A percentile compares a stretch with the other conserved stretches of the same genome.
Conservation (phyloP, 2,797 vertebrate genomes). For the Sorex maritimensis region DNA sequence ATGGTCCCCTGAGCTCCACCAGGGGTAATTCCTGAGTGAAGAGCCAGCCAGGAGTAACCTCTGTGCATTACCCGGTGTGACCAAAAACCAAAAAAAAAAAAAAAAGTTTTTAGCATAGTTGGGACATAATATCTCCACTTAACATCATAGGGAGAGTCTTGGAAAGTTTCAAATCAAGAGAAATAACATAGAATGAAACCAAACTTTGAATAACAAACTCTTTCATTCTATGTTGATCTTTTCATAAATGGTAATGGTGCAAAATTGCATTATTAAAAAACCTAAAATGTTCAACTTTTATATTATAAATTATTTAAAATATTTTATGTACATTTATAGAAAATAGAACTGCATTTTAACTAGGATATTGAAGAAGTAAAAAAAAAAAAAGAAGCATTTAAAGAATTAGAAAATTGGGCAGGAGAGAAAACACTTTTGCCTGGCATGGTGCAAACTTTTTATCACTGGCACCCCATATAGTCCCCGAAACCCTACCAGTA, state of each 20-base stretch:
- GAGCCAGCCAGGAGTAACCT: no score
- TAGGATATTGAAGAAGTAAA: neutral
- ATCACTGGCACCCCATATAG: no score
- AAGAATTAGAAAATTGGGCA: neutral
- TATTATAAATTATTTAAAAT: neutral
- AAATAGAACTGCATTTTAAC: slow-evolving; percentile 17
- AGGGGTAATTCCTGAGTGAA: no score
- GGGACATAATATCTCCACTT: neutral
- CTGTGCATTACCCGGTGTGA: no score
- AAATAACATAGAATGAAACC: neutral
- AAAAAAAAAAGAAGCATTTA: neutral
- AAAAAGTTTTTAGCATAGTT: neutral
- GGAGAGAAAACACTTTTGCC: no score
- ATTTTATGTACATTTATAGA: slow-evolving; percentile 6
- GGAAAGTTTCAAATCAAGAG: neutral
- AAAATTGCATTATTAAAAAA: no score
- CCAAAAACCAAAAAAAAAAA: no score
- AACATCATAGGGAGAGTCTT: neutral
- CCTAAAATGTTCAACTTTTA: no score
- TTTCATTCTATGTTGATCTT: neutral
- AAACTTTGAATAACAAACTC: neutral
- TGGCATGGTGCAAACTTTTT: no score
- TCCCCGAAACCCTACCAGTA: no score
- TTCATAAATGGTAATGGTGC: no score
- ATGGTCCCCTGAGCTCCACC: no score